phyloP scores from a whole-genome alignment of 2,113 vertebrate species.

The Cottus gobio region DNA sequence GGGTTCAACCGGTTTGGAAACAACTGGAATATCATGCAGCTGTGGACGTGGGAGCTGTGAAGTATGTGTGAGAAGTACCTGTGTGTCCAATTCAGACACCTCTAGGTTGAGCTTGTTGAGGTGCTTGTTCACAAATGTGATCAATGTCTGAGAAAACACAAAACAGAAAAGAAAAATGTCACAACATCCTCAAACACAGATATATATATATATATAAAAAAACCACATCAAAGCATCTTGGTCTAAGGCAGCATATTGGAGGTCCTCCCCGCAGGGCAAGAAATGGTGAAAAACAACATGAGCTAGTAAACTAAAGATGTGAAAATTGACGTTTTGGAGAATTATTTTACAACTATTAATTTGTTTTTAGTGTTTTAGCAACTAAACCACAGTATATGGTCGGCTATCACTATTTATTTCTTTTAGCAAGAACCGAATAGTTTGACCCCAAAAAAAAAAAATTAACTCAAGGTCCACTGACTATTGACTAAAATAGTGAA shows the following conservation, averaged over 20 bases:
- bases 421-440: not conserved
- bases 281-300: not conserved
- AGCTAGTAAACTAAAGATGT: not conserved
- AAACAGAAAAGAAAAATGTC: not conserved
- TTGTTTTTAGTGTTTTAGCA: not conserved
- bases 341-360: not conserved
- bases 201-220: not conserved
- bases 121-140: slow-evolving; percentile 99
- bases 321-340: not conserved
- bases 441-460: not conserved
- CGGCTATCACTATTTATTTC: not conserved
- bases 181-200: not conserved
- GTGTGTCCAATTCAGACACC: slow-evolving; percentile 97
- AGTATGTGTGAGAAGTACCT: slow-evolving; percentile 81
- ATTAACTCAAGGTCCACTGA: too few species aligned
- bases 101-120: slow-evolving; percentile 98
- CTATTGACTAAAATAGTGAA: too few species aligned
- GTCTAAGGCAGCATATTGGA: not conserved
- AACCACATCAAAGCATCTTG: not conserved
- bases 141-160: slow-evolving; percentile 89
- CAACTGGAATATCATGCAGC: not conserved
- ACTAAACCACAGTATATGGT: not conserved
- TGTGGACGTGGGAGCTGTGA: not conserved
- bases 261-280: not conserved
- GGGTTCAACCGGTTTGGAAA: not conserved